Evolutionary conservation across 2,797 vertebrate species (phyloP).

Genomic region (Pyrocephalus nanus): DNA sequence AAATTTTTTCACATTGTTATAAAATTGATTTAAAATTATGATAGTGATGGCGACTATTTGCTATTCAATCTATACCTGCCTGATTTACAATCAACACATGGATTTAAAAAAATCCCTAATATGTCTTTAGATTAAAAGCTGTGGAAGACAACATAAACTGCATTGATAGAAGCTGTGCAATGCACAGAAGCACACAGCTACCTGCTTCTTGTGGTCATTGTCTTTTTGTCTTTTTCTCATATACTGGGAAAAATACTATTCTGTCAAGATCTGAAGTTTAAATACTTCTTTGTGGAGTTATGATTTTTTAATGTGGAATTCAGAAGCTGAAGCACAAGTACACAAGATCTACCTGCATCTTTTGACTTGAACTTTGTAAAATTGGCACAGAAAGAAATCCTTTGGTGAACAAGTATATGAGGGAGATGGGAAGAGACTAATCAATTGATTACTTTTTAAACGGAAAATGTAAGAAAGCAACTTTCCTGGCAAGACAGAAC

Average conservation of each 20-base stretch:
- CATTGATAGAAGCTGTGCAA: not conserved
- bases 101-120: not conserved
- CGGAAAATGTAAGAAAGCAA: constrained; percentile 3
- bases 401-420: not conserved
- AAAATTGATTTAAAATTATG: not conserved
- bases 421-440: not conserved
- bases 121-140: not conserved
- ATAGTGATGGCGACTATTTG: not conserved
- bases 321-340: not conserved
- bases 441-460: constrained; percentile 9
- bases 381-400: not conserved
- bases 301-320: not conserved
- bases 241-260: not conserved
- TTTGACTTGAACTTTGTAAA: constrained; percentile 20
- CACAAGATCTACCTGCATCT: constrained; percentile 5
- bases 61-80: not conserved
- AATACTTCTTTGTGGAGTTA: not conserved
- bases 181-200: not conserved
- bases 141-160: not conserved
- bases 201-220: not conserved
- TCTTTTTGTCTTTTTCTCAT: constrained; percentile 10
- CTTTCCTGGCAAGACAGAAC: not conserved
- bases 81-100: not conserved
- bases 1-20: not conserved
- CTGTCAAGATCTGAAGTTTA: not conserved